A percentile compares a stretch with the other conserved stretches of the same genome.
These are phyloP conservation scores for Sylvilagus bachmani DNA, from an alignment of 2,113 vertebrate genomes.

Conservation along the genomic window DNA sequence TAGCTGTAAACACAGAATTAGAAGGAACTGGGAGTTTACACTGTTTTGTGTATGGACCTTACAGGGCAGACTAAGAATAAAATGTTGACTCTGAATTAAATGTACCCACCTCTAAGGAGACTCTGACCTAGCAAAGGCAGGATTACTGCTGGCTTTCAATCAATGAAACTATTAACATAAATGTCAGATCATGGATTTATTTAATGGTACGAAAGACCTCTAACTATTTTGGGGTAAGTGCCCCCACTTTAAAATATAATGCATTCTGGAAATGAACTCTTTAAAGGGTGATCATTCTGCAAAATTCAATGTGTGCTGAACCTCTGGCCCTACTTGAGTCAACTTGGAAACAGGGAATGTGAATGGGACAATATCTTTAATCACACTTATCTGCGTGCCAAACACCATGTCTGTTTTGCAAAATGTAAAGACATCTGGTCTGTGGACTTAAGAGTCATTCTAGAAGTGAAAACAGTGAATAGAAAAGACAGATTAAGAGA, in stretches of 20 bases:
- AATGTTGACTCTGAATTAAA: conserved; percentile 50
- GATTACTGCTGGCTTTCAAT: neutral
- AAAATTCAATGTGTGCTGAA: neutral
- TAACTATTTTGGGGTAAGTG: conserved; percentile 9
- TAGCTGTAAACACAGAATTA: neutral
- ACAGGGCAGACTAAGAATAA: neutral
- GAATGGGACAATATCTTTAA: neutral
- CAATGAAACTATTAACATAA: conserved; percentile 52
- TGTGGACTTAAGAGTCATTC: conserved; percentile 40
- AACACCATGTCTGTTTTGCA: conserved; percentile 40
- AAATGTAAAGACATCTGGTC: conserved; percentile 22
- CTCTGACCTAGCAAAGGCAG: neutral
- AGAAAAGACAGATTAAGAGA: conserved; percentile 22
- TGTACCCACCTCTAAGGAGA: neutral
- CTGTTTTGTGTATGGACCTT: conserved; percentile 4
- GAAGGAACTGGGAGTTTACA: conserved; percentile 12
- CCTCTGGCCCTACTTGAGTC: neutral
- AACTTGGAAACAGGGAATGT: conserved; percentile 11
- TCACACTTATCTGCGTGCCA: conserved; percentile 36
- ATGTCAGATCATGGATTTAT: conserved; percentile 10
- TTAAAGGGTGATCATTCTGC: neutral
- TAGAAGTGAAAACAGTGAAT: conserved; percentile 37
- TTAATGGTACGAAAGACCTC: conserved; percentile 38
- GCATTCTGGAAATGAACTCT: neutral
- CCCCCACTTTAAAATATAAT: conserved; percentile 38